Conservation (phyloP, 2,888 invertebrate species). For the Drosophila kokeensis region DNA sequence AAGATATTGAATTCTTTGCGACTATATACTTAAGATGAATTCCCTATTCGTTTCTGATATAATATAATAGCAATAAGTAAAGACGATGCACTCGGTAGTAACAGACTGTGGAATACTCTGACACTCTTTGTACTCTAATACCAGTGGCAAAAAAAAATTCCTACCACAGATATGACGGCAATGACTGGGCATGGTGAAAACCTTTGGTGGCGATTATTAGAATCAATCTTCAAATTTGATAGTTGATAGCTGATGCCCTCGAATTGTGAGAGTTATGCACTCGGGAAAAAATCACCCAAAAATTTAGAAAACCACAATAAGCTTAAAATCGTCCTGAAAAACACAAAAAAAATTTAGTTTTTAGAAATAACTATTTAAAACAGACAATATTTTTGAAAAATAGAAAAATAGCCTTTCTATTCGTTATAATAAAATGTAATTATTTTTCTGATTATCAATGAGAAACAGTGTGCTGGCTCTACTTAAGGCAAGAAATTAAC, state of each 20-base stretch:
- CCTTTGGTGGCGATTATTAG: neutral
- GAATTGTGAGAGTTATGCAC: neutral
- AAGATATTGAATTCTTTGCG: constrained; percentile 59
- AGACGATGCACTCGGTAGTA: neutral
- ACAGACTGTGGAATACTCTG: neutral
- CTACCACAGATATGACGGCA: neutral
- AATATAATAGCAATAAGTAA: neutral
- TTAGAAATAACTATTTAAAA: neutral
- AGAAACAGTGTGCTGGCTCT: neutral
- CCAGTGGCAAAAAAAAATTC: neutral
- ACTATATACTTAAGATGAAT: constrained; percentile 16
- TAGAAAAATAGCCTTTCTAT: neutral
- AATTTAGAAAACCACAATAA: neutral
- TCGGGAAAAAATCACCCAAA: neutral
- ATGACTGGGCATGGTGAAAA: neutral
- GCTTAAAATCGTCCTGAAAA: neutral
- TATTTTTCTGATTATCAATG: neutral
- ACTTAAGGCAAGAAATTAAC: neutral
- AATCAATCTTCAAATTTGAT: neutral
- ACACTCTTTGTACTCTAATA: neutral
- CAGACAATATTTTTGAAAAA: neutral
- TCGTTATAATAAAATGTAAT: neutral
- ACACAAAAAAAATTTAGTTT: neutral
- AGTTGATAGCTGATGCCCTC: neutral
- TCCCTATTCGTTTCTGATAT: constrained; percentile 1